A percentile compares a stretch with the other conserved stretches of the same genome.
Conservation (phyloP, 2,113 vertebrate genomes). For the Anthoscopus minutus region DNA sequence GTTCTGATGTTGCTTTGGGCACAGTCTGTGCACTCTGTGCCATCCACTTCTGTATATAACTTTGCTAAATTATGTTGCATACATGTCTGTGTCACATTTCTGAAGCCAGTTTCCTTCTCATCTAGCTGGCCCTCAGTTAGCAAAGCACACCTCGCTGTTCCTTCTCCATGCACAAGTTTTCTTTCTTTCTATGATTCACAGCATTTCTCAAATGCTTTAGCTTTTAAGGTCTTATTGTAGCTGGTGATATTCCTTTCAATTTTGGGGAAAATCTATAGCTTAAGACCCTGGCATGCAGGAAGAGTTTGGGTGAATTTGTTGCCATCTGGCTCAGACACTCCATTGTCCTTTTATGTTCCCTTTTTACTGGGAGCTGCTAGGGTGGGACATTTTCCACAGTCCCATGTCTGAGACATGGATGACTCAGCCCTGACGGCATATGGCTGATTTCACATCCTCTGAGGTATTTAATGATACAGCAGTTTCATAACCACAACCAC, state of each 20-base stretch:
- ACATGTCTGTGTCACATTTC: background rate
- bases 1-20: background rate
- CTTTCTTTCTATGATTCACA: background rate
- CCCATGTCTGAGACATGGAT: background rate
- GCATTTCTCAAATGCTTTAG: background rate
- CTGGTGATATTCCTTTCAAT: background rate
- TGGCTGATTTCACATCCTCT: constrained; percentile 37
- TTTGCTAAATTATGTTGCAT: background rate
- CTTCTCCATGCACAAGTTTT: background rate
- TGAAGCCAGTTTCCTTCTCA: background rate
- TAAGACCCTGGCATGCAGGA: background rate
- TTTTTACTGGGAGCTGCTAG: background rate
- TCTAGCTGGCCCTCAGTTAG: background rate
- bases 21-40: background rate
- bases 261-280: background rate
- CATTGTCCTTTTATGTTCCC: background rate
- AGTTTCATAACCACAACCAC: constrained; percentile 8
- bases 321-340: background rate
- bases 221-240: background rate
- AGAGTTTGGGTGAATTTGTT: background rate
- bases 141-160: background rate
- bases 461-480: constrained; percentile 42
- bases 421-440: constrained; percentile 19
- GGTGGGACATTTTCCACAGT: background rate
- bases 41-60: background rate